A percentile compares a stretch with the other conserved stretches of the same genome.
These are phyloP conservation scores for Gallinago stenura DNA, from an alignment of 2,797 vertebrate species.

Conservation along the genomic window DNA sequence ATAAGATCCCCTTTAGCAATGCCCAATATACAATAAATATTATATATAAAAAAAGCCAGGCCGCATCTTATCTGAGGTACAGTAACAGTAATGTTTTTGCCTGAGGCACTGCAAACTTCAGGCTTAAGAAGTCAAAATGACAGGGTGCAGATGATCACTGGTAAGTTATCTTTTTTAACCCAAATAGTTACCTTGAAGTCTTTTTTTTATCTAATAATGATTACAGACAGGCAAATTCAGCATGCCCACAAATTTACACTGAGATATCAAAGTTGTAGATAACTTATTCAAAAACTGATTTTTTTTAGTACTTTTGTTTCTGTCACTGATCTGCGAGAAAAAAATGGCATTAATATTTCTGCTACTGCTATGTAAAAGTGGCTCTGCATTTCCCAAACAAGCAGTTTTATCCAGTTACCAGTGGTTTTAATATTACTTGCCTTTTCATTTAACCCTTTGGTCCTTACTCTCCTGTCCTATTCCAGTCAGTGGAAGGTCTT, in stretches of 20 bases:
- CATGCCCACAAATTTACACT: not conserved
- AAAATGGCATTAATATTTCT: not conserved
- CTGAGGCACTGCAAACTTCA: constrained; percentile 59
- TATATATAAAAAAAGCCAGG: constrained; percentile 43
- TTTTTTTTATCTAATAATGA: constrained; percentile 47
- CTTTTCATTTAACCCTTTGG: not conserved
- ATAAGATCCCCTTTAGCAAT: constrained; percentile 71
- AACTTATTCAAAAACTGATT: not conserved
- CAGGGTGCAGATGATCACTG: constrained; percentile 64
- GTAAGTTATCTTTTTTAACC: constrained; percentile 70
- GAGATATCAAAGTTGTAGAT: not conserved
- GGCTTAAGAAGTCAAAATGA: constrained; percentile 71
- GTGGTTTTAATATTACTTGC: not conserved
- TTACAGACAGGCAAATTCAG: constrained; percentile 59
- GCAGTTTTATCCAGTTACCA: not conserved
- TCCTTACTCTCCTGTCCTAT: not conserved
- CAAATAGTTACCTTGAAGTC: constrained; percentile 54
- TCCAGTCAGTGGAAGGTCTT: not conserved
- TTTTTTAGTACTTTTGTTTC: not conserved
- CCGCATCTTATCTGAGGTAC: constrained; percentile 67
- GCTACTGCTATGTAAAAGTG: not conserved
- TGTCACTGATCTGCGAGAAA: not conserved
- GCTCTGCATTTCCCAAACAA: not conserved
- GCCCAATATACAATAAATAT: constrained; percentile 69
- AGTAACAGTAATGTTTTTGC: constrained; percentile 61